Percentiles rank a stretch among this genome's conserved stretches.
phyloP scores from a whole-genome alignment of 2,888 invertebrate genomes.

The Melipona bicolor region DNA sequence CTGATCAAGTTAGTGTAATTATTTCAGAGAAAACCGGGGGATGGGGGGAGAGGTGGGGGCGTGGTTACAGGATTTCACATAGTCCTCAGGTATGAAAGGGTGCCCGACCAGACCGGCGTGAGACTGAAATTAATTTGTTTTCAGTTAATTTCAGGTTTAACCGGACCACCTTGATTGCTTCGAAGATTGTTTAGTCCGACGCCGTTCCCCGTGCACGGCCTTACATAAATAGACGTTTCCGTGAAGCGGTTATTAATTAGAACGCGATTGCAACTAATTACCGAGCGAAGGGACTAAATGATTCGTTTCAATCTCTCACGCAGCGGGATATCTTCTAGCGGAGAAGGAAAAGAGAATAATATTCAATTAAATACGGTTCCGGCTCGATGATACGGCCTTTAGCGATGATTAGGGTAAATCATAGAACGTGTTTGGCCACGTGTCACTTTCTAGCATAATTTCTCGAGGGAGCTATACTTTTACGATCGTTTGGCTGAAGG shows the following conservation, averaged over 20 bases:
- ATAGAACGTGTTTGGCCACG: neutral
- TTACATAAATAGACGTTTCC: slow-evolving; percentile 21
- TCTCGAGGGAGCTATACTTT: too few relatives aligned
- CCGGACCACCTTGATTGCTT: slow-evolving; percentile 62
- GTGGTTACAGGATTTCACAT: slow-evolving; percentile 47
- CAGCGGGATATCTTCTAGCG: neutral
- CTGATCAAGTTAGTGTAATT: slow-evolving; percentile 62
- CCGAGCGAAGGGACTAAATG: slow-evolving; percentile 10
- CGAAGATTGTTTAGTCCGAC: slow-evolving; percentile 44
- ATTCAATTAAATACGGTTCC: neutral
- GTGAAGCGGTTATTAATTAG: slow-evolving; percentile 45
- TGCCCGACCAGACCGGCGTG: slow-evolving; percentile 38
- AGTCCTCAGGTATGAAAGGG: slow-evolving; percentile 46
- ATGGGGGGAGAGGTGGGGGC: slow-evolving; percentile 11
- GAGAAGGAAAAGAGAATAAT: neutral
- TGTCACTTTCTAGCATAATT: too few relatives aligned
- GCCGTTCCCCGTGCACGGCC: neutral
- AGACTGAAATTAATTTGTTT: slow-evolving; percentile 69
- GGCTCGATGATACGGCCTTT: neutral
- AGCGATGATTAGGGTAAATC: neutral
- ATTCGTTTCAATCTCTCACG: slow-evolving; percentile 23
- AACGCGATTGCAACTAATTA: slow-evolving; percentile 41
- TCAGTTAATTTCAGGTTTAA: slow-evolving; percentile 59
- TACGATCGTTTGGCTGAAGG: too few relatives aligned
- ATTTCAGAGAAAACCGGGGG: slow-evolving; percentile 49